A percentile compares a stretch with the other conserved stretches of the same genome.
Conservation (phyloP, 2,888 invertebrate species). For the Tetranychus piercei region DNA sequence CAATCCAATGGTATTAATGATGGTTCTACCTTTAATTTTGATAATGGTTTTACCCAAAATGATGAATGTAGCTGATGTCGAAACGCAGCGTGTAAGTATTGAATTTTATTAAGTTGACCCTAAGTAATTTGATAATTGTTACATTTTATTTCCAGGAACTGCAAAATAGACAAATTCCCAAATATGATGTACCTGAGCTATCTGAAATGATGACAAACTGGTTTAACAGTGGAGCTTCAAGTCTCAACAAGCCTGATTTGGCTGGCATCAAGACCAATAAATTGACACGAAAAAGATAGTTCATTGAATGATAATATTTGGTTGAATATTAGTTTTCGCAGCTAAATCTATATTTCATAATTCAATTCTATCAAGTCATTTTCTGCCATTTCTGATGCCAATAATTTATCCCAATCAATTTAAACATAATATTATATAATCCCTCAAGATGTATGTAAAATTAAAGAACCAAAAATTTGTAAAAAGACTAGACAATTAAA, state of each 20-base stretch:
- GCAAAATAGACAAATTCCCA: slow-evolving; percentile 55
- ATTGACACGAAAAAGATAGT: background rate
- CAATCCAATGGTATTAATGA: slow-evolving; percentile 95
- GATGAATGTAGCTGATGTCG: slow-evolving; percentile 75
- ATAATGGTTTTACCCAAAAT: slow-evolving; percentile 85
- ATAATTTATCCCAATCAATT: too few relatives aligned
- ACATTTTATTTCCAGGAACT: slow-evolving; percentile 43
- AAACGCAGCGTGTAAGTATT: slow-evolving; percentile 57
- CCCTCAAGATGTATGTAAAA: too few relatives aligned
- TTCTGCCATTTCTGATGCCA: too few relatives aligned
- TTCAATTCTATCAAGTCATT: too few relatives aligned
- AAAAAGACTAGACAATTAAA: too few relatives aligned
- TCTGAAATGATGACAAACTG: slow-evolving; percentile 65
- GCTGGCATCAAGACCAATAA: background rate
- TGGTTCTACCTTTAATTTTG: slow-evolving; percentile 72
- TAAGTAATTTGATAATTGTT: background rate
- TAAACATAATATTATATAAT: too few relatives aligned
- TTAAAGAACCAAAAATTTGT: too few relatives aligned
- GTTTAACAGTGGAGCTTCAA: slow-evolving; percentile 27
- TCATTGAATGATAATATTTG: background rate
- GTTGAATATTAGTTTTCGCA: background rate
- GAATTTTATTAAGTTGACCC: background rate
- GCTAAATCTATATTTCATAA: too few relatives aligned
- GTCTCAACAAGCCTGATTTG: background rate
- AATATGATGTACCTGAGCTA: slow-evolving; percentile 78